phyloP scores from a whole-genome alignment of 2,888 invertebrate genomes.

The Drosophila percnosoma region DNA sequence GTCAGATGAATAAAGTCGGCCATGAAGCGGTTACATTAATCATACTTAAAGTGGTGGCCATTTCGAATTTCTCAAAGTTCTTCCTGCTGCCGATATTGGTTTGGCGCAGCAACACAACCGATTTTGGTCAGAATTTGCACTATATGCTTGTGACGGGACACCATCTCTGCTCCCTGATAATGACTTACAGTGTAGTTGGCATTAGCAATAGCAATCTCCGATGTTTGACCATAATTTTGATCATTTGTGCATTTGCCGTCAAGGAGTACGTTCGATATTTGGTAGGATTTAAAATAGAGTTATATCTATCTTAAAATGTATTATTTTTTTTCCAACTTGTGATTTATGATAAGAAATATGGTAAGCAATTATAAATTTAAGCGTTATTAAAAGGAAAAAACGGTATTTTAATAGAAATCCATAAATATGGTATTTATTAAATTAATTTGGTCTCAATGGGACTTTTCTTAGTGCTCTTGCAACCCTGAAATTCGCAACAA shows the following conservation, averaged over 20 bases:
- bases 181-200: constrained; percentile 86
- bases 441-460: not conserved
- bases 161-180: constrained; percentile 87
- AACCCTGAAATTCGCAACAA: constrained; percentile 45
- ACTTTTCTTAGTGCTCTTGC: constrained; percentile 12
- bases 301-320: constrained; percentile 42
- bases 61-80: constrained; percentile 87
- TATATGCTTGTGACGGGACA: constrained; percentile 88
- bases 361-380: constrained; percentile 9
- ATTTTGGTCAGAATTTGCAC: constrained; percentile 85
- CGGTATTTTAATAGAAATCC: constrained; percentile 12
- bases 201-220: constrained; percentile 56
- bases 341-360: not conserved
- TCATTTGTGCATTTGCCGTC: constrained; percentile 71
- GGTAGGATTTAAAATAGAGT: constrained; percentile 62
- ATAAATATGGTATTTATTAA: constrained; percentile 11
- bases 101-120: constrained; percentile 86
- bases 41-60: constrained; percentile 87
- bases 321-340: not conserved
- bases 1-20: constrained; percentile 40
- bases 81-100: constrained; percentile 88
- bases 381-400: not conserved
- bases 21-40: constrained; percentile 57
- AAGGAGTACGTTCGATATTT: constrained; percentile 77
- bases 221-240: constrained; percentile 62